Conservation (phyloP, 37 sponge, comb jelly and placozoan genomes). For the Theonella swinhoei region DNA sequence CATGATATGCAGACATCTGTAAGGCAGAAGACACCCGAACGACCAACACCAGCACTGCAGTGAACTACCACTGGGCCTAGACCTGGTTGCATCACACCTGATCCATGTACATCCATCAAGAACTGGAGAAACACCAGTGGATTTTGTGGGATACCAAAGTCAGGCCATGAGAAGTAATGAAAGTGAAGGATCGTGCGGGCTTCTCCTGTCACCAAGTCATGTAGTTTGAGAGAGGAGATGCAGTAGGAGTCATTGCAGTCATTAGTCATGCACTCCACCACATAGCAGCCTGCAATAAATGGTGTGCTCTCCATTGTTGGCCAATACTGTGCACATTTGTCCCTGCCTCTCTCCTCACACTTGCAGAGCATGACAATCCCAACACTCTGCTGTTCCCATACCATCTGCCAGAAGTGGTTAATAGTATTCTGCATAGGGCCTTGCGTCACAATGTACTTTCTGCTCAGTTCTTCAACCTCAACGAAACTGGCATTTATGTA, state of each 20-base stretch:
- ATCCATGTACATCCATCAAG: constrained; percentile 63
- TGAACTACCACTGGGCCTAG: constrained; percentile 85
- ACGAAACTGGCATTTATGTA: constrained; percentile 94
- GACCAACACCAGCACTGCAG: constrained; percentile 96
- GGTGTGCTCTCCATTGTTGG: constrained; percentile 35
- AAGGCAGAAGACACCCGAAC: constrained; percentile 88
- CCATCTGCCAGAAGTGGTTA: constrained; percentile 92
- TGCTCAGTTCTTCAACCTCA: constrained; percentile 57
- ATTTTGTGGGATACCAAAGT: constrained; percentile 90
- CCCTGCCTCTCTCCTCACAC: constrained; percentile 85
- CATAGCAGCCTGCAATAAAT: constrained; percentile 18
- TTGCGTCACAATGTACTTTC: constrained; percentile 73
- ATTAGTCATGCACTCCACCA: constrained; percentile 14
- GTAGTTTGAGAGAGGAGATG: constrained; percentile 49
- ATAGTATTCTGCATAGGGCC: constrained; percentile 83
- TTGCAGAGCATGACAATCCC: constrained; percentile 92
- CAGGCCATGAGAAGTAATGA: constrained; percentile 92
- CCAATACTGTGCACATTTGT: constrained; percentile 84
- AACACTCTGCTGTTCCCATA: constrained; percentile 81
- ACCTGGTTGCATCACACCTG: constrained; percentile 56
- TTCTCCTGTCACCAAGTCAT: constrained; percentile 58
- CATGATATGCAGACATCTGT: constrained; percentile 66
- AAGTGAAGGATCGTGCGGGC: constrained; percentile 78
- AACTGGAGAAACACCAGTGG: constrained; percentile 80
- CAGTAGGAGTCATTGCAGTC: constrained; percentile 32